These are phyloP conservation scores for Pocillopora meandrina DNA, from an alignment of 92 coral and sea anemone species.

Conservation along the genomic window DNA sequence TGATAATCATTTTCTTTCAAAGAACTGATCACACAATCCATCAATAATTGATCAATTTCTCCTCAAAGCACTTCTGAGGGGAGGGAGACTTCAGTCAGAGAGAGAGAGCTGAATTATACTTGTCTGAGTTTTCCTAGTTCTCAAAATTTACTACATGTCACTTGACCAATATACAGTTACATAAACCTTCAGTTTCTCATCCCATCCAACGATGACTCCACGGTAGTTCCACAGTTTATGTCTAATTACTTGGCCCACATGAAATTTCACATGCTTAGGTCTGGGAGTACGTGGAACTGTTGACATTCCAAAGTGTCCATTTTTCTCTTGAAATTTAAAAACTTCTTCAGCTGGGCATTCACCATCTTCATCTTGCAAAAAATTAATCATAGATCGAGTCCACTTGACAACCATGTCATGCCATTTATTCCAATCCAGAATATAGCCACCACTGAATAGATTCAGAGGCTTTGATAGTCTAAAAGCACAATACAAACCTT, in stretches of 20 bases:
- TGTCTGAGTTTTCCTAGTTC: too few species aligned
- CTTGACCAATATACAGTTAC: too few species aligned
- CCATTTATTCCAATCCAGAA: constrained; percentile 77
- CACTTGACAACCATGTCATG: constrained; percentile 73
- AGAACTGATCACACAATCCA: too few species aligned
- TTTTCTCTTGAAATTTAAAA: constrained; percentile 68
- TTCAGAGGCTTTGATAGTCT: constrained; percentile 73
- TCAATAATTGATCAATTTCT: too few species aligned
- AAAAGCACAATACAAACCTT: background rate
- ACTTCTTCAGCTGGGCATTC: constrained; percentile 95
- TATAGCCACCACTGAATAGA: constrained; percentile 57
- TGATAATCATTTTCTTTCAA: too few species aligned
- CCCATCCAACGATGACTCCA: constrained; percentile 98
- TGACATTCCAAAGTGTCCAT: constrained; percentile 79
- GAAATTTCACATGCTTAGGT: constrained; percentile 70
- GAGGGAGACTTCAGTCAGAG: too few species aligned
- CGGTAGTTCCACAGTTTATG: constrained; percentile 87
- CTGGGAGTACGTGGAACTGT: constrained; percentile 77
- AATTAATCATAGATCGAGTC: constrained; percentile 41
- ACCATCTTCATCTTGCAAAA: constrained; percentile 72
- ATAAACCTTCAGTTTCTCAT: constrained; percentile 78
- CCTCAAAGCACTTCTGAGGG: too few species aligned
- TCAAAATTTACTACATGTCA: background rate
- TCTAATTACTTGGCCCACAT: constrained; percentile 89
- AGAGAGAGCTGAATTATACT: too few species aligned